Evolutionary conservation across 2,888 invertebrate species (phyloP).

Genomic region (Podabrus alpinus): DNA sequence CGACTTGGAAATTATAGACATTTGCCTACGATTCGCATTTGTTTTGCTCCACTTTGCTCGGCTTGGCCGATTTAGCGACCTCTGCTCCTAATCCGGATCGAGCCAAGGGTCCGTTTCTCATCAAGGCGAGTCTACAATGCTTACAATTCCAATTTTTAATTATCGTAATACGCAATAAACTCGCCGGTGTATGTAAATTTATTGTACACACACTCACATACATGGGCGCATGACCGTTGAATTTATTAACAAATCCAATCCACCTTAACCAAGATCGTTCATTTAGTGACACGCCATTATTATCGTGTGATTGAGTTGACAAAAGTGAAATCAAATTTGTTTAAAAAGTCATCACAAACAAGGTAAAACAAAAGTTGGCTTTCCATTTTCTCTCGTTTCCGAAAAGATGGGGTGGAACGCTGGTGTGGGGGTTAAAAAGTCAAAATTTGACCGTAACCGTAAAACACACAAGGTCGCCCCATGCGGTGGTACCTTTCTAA

Average conservation of each 20-base stretch:
- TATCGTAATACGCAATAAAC: background rate
- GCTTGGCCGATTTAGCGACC: background rate
- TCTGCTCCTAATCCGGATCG: background rate
- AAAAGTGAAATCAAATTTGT: background rate
- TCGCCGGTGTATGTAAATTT: background rate
- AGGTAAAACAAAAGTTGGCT: background rate
- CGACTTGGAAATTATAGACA: background rate
- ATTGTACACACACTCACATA: background rate
- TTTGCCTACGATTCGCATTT: background rate
- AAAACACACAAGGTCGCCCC: background rate
- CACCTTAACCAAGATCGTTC: background rate
- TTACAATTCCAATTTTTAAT: background rate
- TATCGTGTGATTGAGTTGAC: background rate
- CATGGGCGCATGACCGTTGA: background rate
- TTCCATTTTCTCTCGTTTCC: background rate
- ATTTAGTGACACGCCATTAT: background rate
- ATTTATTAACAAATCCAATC: background rate
- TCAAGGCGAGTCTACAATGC: background rate
- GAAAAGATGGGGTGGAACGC: background rate
- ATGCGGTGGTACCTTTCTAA: background rate
- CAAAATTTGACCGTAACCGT: background rate
- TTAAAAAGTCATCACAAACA: too few species aligned
- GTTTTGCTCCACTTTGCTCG: background rate
- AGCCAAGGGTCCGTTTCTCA: background rate
- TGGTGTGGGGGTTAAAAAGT: background rate